Percentiles rank a stretch among this genome's conserved stretches.
These are phyloP conservation scores for Halictus ligatus DNA, from an alignment of 2,888 invertebrate genomes.

Conservation along the genomic window DNA sequence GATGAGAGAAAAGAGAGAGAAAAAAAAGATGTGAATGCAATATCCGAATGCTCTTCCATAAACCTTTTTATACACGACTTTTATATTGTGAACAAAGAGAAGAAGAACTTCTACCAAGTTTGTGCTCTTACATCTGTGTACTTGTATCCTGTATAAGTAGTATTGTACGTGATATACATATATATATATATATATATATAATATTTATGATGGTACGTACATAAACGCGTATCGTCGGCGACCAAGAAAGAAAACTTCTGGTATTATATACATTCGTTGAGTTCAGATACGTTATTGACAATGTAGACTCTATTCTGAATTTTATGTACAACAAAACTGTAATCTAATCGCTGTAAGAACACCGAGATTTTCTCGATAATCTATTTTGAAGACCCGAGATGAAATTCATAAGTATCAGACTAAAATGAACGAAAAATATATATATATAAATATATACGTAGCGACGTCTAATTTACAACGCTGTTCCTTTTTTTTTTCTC, in stretches of 20 bases:
- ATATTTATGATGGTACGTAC: slow-evolving; percentile 44
- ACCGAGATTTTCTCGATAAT: slow-evolving; percentile 59
- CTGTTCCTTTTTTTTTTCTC: slow-evolving; percentile 14
- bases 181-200: too few species aligned
- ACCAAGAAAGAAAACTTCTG: slow-evolving; percentile 68
- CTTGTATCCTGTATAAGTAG: slow-evolving; percentile 64
- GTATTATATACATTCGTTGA: slow-evolving; percentile 64
- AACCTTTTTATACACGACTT: slow-evolving; percentile 60
- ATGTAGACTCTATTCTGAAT: slow-evolving; percentile 71
- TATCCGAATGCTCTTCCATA: slow-evolving; percentile 66
- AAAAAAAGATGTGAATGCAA: slow-evolving; percentile 48
- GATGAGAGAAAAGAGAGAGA: background rate
- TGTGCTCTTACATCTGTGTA: slow-evolving; percentile 68
- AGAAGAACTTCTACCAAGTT: slow-evolving; percentile 56
- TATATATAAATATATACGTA: slow-evolving; percentile 3
- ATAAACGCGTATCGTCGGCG: slow-evolving; percentile 55
- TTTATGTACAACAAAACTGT: slow-evolving; percentile 69
- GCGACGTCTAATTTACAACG: slow-evolving; percentile 22
- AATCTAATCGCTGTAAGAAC: slow-evolving; percentile 57
- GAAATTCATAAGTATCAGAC: slow-evolving; percentile 21
- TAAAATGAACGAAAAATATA: slow-evolving; percentile 10
- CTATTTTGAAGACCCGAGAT: slow-evolving; percentile 37
- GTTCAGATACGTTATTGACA: slow-evolving; percentile 66
- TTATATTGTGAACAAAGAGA: slow-evolving; percentile 44
- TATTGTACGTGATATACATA: slow-evolving; percentile 59